A percentile compares a stretch with the other conserved stretches of the same genome.
These are phyloP conservation scores for Athene noctua DNA, from an alignment of 2,113 vertebrate genomes.

Conservation along the genomic window DNA sequence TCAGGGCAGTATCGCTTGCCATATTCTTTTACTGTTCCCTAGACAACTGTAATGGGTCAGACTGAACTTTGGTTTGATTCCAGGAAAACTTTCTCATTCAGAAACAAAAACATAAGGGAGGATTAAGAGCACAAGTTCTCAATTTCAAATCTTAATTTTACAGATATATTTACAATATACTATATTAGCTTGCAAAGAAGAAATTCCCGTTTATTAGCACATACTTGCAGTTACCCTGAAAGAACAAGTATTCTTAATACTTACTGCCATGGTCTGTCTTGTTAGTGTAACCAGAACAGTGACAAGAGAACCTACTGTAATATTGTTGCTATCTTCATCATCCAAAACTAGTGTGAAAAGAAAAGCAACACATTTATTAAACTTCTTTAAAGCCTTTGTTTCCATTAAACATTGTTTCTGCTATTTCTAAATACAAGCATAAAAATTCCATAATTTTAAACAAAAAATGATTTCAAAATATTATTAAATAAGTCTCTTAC, in stretches of 20 bases:
- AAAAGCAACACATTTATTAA: background rate
- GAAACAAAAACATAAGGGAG: background rate
- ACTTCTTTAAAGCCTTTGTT: background rate
- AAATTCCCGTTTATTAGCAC: background rate
- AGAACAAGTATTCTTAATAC: conserved; percentile 46
- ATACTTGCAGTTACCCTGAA: background rate
- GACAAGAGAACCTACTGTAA: conserved; percentile 96
- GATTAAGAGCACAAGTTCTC: background rate
- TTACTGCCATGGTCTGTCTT: conserved; percentile 93
- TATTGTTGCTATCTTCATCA: conserved; percentile 98
- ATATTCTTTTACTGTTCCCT: conserved; percentile 9
- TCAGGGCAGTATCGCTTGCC: conserved; percentile 2
- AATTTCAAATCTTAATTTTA: background rate
- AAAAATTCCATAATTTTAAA: background rate
- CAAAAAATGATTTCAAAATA: background rate
- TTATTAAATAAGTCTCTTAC: background rate
- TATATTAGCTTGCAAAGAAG: background rate
- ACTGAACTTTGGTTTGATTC: conserved; percentile 1
- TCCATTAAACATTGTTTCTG: background rate
- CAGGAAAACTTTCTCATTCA: conserved; percentile 4
- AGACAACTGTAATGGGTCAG: conserved; percentile 3
- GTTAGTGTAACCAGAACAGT: conserved; percentile 93
- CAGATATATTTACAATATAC: background rate
- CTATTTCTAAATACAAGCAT: background rate
- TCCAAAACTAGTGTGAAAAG: conserved; percentile 83